A percentile compares a stretch with the other conserved stretches of the same genome.
phyloP scores from a whole-genome alignment of 1,140 invertebrate species.

The Penaeus chinensis region DNA sequence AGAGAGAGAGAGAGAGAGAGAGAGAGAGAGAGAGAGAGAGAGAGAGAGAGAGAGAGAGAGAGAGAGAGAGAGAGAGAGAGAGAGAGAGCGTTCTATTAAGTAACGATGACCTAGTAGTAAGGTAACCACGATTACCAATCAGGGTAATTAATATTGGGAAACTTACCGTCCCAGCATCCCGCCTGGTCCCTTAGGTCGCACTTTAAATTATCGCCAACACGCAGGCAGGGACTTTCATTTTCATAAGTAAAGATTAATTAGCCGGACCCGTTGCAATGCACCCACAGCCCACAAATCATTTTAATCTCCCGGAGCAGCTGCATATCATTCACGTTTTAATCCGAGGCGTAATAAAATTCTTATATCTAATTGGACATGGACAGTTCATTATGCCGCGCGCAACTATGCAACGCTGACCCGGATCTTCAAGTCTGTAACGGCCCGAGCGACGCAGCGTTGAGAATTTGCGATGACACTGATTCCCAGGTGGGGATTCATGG shows the following conservation, averaged over 20 bases:
- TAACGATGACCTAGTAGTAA: no score
- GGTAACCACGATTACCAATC: no score
- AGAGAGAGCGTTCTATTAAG: no score
- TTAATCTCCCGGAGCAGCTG: slow-evolving; percentile 49
- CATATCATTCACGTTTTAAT: slow-evolving; percentile 58
- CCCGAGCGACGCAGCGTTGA: no score
- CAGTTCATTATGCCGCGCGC: slow-evolving; percentile 24
- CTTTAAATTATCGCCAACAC: slow-evolving; percentile 32
- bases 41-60: no score
- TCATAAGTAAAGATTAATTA: slow-evolving; percentile 61
- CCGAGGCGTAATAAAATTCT: slow-evolving; percentile 46
- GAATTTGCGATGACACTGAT: no score
- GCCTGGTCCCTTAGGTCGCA: not conserved
- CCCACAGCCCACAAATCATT: slow-evolving; percentile 58
- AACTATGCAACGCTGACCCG: not conserved
- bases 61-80: no score
- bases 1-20: no score
- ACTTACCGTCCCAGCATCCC: not conserved
- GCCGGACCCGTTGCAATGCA: slow-evolving; percentile 39
- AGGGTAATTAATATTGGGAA: no score
- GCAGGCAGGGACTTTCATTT: slow-evolving; percentile 43
- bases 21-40: no score
- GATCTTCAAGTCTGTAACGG: no score
- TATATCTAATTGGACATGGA: slow-evolving; percentile 54
- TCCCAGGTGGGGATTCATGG: no score